A percentile compares a stretch with the other conserved stretches of the same genome.
Evolutionary conservation across 2,888 invertebrate genomes (phyloP).

Genomic region (Lepetodrilus schrolli): DNA sequence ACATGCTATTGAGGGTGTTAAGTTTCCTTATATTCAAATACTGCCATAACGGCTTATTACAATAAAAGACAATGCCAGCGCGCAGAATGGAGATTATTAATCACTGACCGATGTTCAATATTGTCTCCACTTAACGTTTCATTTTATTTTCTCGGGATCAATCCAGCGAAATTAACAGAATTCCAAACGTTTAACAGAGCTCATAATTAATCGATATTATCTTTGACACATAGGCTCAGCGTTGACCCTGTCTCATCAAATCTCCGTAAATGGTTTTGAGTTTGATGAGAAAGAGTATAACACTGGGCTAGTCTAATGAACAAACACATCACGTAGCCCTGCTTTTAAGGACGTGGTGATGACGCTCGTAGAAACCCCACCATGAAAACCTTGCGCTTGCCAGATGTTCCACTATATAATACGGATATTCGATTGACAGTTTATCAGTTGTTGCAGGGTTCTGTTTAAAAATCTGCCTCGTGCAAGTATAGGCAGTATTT

Average conservation of each 20-base stretch:
- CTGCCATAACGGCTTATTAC: neutral
- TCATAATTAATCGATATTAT: conserved; percentile 12
- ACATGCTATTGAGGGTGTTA: too few species aligned
- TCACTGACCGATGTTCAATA: neutral
- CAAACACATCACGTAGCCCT: conserved; percentile 9
- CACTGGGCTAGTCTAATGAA: conserved; percentile 1
- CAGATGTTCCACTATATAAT: too few species aligned
- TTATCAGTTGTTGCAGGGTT: conserved; percentile 24
- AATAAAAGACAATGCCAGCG: neutral
- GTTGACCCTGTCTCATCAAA: conserved; percentile 1
- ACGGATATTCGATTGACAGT: too few species aligned
- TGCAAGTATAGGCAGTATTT: neutral
- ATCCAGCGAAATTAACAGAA: conserved; percentile 1
- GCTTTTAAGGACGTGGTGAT: too few species aligned
- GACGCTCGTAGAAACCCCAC: too few species aligned
- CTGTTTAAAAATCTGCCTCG: neutral
- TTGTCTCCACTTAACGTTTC: neutral
- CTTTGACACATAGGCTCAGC: neutral
- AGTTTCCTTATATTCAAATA: neutral
- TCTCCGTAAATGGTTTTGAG: conserved; percentile 12
- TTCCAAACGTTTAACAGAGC: conserved; percentile 4
- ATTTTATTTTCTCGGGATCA: neutral
- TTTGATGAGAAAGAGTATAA: neutral
- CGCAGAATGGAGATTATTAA: neutral
- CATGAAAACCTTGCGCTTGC: neutral